phyloP scores from a whole-genome alignment of 2,113 vertebrate genomes.

The Apeltes quadracus region DNA sequence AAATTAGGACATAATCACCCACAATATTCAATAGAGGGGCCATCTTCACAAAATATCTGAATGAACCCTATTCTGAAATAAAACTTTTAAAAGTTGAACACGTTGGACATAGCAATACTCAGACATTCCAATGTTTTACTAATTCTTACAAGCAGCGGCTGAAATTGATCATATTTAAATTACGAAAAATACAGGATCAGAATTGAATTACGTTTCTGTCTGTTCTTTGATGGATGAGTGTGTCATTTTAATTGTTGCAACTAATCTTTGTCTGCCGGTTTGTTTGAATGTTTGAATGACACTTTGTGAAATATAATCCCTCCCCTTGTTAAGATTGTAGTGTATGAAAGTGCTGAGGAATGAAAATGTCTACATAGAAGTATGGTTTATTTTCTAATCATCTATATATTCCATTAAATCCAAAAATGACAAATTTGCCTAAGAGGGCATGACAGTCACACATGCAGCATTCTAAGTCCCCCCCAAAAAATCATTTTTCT shows the following conservation, averaged over 20 bases:
- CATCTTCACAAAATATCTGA: neutral
- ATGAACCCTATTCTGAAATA: neutral
- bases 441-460: too few relatives aligned
- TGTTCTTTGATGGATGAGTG: conserved; percentile 5
- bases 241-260: conserved; percentile 16
- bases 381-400: neutral
- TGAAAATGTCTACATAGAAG: neutral
- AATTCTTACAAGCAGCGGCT: neutral
- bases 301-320: conserved; percentile 4
- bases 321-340: neutral
- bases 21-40: neutral
- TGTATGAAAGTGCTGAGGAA: neutral
- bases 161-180: neutral
- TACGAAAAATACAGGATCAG: neutral
- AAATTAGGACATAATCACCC: neutral
- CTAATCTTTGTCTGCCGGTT: conserved; percentile 5
- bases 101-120: neutral
- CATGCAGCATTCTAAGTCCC: too few relatives aligned
- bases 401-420: neutral
- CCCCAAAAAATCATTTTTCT: too few relatives aligned
- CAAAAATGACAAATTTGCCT: too few relatives aligned
- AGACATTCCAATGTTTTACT: neutral
- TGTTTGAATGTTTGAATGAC: neutral
- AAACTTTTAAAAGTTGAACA: neutral
- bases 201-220: conserved; percentile 13